These are phyloP conservation scores for Pheosia tremula DNA, from an alignment of 2,888 invertebrate genomes.

Conservation along the genomic window DNA sequence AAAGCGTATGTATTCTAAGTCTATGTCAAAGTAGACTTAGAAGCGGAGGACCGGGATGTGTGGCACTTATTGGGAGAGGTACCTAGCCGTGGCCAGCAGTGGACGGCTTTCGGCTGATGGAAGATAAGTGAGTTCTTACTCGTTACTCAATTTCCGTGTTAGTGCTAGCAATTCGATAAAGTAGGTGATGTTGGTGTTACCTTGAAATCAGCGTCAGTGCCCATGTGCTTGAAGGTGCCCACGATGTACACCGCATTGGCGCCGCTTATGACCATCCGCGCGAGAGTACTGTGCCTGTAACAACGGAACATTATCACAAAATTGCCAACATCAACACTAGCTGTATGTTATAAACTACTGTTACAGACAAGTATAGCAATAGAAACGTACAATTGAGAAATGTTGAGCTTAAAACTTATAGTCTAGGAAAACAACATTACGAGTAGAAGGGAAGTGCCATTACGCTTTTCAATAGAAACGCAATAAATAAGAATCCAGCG, in stretches of 20 bases:
- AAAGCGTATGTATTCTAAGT: no score
- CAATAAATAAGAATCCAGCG: conserved; percentile 10
- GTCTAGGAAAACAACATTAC: neutral
- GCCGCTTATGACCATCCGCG: conserved; percentile 91
- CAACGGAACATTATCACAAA: conserved; percentile 26
- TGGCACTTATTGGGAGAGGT: no score
- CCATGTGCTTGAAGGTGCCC: conserved; percentile 90
- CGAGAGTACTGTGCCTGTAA: conserved; percentile 89
- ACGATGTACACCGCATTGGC: conserved; percentile 91
- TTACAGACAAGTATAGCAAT: no score
- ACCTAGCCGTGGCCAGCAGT: no score
- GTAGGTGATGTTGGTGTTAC: conserved; percentile 53
- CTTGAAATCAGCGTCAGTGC: conserved; percentile 90
- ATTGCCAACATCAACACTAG: no score
- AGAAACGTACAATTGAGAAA: neutral
- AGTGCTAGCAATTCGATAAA: no score
- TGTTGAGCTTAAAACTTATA: neutral
- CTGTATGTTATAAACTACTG: no score
- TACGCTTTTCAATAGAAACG: conserved; percentile 11
- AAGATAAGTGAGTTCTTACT: no score
- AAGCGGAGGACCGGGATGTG: no score
- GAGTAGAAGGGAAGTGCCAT: neutral
- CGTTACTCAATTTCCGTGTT: no score
- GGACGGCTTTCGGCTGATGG: no score
- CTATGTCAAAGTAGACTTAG: no score